Base-by-base conservation (phyloP, 2,113 vertebrate species). In the Peromyscus leucopus region DNA sequence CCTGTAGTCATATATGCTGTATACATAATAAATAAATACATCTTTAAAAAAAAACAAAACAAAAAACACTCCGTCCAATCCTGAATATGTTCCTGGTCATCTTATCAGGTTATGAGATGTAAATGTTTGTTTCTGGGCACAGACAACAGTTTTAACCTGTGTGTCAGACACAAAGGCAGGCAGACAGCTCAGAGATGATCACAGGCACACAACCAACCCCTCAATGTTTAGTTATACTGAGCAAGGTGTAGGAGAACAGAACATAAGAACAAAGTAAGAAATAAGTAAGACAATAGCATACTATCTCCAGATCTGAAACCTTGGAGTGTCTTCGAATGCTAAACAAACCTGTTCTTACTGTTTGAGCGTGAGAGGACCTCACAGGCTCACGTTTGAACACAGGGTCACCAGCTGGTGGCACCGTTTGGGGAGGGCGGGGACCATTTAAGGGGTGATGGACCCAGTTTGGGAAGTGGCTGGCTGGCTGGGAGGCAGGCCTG, bases 261-360 rank as follows among this genome's bases (percentile, higher is more conserved):
- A 79, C 94, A 94, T 42, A 71, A 79, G 22, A 96, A 88, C 46
- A 69, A 87, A 67, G 57, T 74, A 93, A 96, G 93, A 84, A 91
- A 48, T 48, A 48, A 48, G 46, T 48, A 48, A 48, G 46, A 48
- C 6, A 48, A 91, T 1, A 39, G 69, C 36, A 39, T 69, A 59
- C 75, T 84, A 79, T 48, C n/a, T 88, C 85, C 36, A 59, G 93
- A 93, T 65, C 72, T 8, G 65, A 95, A 93, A 69, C 69, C 86
- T 55, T 72, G 7, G 7, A 48, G 39, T 42, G 88, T 31, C 93
- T 84, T 63, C n/a, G 57, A 74, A 36, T 2, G 79, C 2, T 22
- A 83, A 93, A 72, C 1, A 83, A 33, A 93, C 48, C 33, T 91
- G 21, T 13, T 55, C 55, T 55, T 39, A 57, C 5, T 33, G 46